Percentiles rank a stretch among this genome's conserved stretches.
Evolutionary conservation across 2,113 vertebrate genomes (phyloP).

Genomic region (Hypocryptadius cinnamomeus): DNA sequence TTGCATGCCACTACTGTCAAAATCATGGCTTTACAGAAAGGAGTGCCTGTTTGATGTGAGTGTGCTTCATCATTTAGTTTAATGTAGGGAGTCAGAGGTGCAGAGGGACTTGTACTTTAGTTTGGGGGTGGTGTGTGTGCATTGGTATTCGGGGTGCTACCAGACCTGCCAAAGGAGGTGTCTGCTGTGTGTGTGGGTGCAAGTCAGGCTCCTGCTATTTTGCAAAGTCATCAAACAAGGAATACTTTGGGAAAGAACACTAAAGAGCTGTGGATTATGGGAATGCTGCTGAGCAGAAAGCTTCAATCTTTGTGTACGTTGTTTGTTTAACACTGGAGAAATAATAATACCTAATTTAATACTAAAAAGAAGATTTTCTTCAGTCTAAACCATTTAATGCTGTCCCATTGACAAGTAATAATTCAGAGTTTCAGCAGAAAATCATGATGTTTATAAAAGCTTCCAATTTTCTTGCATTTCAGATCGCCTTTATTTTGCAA

Average conservation of each 20-base stretch:
- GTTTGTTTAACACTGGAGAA: neutral
- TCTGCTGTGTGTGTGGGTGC: neutral
- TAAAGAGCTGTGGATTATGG: neutral
- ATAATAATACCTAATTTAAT: neutral
- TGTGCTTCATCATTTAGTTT: rapidly evolving
- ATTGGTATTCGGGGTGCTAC: neutral
- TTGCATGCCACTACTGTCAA: rapidly evolving
- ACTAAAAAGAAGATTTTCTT: neutral
- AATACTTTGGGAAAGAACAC: neutral
- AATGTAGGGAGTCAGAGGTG: rapidly evolving
- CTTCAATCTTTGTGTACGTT: neutral
- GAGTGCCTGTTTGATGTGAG: rapidly evolving
- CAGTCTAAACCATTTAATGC: neutral
- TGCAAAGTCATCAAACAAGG: neutral
- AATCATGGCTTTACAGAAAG: neutral
- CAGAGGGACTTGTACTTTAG: neutral
- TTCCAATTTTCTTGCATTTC: slow-evolving; percentile 60
- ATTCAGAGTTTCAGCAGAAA: neutral
- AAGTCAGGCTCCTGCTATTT: neutral
- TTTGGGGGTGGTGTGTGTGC: rapidly evolving
- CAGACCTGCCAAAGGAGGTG: neutral
- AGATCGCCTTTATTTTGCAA: slow-evolving; percentile 96
- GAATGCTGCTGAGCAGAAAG: neutral
- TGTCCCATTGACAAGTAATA: neutral
- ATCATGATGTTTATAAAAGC: neutral